Base-by-base conservation (phyloP, 1,140 invertebrate genomes). In the Amyelois transitella region DNA sequence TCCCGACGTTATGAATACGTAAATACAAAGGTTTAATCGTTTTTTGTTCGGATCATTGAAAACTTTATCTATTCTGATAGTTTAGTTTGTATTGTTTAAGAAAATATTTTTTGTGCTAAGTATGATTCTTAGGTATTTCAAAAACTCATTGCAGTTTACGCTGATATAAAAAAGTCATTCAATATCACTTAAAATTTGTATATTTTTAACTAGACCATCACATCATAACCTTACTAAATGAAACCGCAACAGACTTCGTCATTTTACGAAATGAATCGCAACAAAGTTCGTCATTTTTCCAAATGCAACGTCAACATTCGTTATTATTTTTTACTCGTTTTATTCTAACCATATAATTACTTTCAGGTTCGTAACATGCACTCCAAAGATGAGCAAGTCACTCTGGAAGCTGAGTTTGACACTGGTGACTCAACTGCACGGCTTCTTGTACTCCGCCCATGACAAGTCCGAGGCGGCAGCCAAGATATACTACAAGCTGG, bases 321-420 rank as follows among this genome's bases (percentile, higher is more conserved):
- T n/a, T n/a, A n/a, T n/a, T n/a, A n/a, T n/a, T n/a, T n/a, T n/a
- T n/a, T n/a, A n/a, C n/a, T n/a, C 22, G 22, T 24, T 8, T 5
- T 54, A 20, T 21, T 6, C n/a, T 44, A 4, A 17, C 17, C 10
- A 6, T 10, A n/a, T 2, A 24, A 22, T 2, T 10, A 0, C 51
- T 58, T 60, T 21, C 60, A 89, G 88, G 58, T 86, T 89, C 58
- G 70, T 86, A 64, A 62, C 86, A 43, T 86, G 84, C 69, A 84
- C 78, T 10, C 88, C 88, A n/a, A 88, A 85, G 74, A 87, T 88
- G 83, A 86, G 77, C 72, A 74, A 77, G 55, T 86, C 84, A 0
- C 55, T 88, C 12, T 87, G 86, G 86, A 64, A 63, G 21, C 62
- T 88, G 12, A 88, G 84, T 53, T 71, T 77, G 60, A 68, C 69